Base-by-base conservation (phyloP, 2,797 vertebrate species). In the Microcaecilia unicolor region DNA sequence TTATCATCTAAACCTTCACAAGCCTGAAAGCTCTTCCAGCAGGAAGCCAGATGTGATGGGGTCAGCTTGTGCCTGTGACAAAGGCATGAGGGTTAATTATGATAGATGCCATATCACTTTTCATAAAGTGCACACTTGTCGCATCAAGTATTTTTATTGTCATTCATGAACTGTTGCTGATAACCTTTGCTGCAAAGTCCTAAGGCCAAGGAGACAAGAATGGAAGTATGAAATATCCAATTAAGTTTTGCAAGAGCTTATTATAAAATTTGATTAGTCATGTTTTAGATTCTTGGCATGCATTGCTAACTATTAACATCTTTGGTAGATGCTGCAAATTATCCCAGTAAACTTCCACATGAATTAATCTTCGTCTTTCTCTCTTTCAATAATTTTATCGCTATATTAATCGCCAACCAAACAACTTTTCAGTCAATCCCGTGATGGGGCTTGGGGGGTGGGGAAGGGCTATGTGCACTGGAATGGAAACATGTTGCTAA, bases 31-130 rank as follows among this genome's bases (percentile, higher is more conserved):
- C 64, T 80, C 84, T 85, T 80, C 80, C 51, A 70, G 67, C 54
- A 63, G 64, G 75, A 82, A 83, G 81, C 70, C 74, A 83, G 67
- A 84, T 81, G 74, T 69, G 75, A 78, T 58, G 52, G 55, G 73
- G 81, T 79, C 73, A 80, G 59, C 41, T 37, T 46, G 53, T 60
- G 57, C 41, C 44, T 61, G 61, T 61, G 71, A 77, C 43, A 51
- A 55, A 43, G 61, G 74, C 63, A 49, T 30, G 21, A 22, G 45
- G 75, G 81, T 78, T 90, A 89, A 89, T 83, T 76, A 86, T 89
- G 86, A 92, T 59, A 84, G 82, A 89, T 87, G 73, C 41, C 48
- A 9, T 40, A 71, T 70, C 67, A 52, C 61, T 61, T 71, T 72
- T 70, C 74, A 74, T 72, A 71, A 67, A 74, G 59, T 41, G 59